These are phyloP conservation scores for Hypercompe scribonia DNA, from an alignment of 2,888 invertebrate species.

Conservation along the genomic window DNA sequence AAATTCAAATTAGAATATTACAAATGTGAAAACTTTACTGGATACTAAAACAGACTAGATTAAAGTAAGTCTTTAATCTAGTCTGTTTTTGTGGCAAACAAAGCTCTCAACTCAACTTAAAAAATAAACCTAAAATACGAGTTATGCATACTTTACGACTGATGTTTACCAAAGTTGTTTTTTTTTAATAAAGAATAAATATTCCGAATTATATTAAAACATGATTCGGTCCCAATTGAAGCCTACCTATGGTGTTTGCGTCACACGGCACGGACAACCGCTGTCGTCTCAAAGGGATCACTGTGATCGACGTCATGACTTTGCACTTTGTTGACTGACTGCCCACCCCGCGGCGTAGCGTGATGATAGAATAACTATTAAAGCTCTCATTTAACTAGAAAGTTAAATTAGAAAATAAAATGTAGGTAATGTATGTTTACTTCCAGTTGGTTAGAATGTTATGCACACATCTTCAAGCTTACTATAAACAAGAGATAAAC, in stretches of 20 bases:
- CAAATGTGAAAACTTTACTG: neutral
- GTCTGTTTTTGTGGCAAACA: neutral
- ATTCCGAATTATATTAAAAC: too few species aligned
- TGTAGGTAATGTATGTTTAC: neutral
- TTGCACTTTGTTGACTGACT: constrained; percentile 55
- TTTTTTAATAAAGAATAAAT: too few species aligned
- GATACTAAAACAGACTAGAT: neutral
- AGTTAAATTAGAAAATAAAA: neutral
- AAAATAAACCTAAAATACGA: neutral
- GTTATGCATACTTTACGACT: too few species aligned
- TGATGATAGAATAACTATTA: constrained; percentile 30
- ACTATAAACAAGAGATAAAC: too few species aligned
- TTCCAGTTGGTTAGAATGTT: neutral
- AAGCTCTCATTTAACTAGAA: neutral
- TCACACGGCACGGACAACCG: constrained; percentile 71
- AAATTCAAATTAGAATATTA: too few species aligned
- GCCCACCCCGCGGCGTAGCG: constrained; percentile 36
- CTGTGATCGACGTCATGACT: constrained; percentile 81
- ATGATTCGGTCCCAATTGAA: constrained; percentile 51
- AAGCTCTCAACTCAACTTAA: neutral
- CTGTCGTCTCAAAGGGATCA: constrained; percentile 81
- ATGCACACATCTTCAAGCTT: too few species aligned
- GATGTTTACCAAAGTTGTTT: too few species aligned
- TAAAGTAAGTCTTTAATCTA: too few species aligned
- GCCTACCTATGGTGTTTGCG: constrained; percentile 68